Evolutionary conservation across 2,797 vertebrate genomes (phyloP), one percentile per base, ranked within the genome.

Genomic region (Anabas testudineus): DNA sequence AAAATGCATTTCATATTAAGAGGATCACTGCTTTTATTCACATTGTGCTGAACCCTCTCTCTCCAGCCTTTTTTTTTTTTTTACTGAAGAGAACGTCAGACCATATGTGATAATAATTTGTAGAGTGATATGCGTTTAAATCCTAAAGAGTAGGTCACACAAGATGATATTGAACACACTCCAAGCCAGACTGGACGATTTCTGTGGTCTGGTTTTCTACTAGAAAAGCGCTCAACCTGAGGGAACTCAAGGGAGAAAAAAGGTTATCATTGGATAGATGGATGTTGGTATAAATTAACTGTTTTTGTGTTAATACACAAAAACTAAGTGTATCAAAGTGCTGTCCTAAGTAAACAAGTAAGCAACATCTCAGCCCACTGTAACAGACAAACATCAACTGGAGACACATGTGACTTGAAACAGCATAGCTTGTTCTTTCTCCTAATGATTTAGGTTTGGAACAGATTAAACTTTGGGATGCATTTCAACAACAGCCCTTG

Each of bases 141-240:
- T 42, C 36, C 41, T 43, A n/a, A 52, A 60, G 34, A 52, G 10
- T 16, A 34, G 48, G 70, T 80, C 52, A 68, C 19, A 43, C 10
- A 19, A 45, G 37, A 64, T 46, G 45, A 66, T 67, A 75, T 18
- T 71, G 46, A 48, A 67, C 67, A 54, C 8, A 54, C 39, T 60
- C 43, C 60, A 13, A 64, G 53, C 26, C 19, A 69, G 51, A 79
- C 19, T 58, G 53, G 19, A 53, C 18, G 19, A 15, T 66, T 72
- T 76, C 54, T 67, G 3, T 51, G 19, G 26, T 63, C 16, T 22
- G 57, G 4, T 56, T 75, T 83, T 81, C 52, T 16, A 72, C 71
- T 55, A 77, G 53, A 78, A 79, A 79, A 66, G 67, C 48, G 46
- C 62, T 56, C 34, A 66, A 71, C 48, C 65, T 67, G 37, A 72